Conservation (phyloP, 2,888 invertebrate genomes). For the Gastracanthus pulcherrimus region DNA sequence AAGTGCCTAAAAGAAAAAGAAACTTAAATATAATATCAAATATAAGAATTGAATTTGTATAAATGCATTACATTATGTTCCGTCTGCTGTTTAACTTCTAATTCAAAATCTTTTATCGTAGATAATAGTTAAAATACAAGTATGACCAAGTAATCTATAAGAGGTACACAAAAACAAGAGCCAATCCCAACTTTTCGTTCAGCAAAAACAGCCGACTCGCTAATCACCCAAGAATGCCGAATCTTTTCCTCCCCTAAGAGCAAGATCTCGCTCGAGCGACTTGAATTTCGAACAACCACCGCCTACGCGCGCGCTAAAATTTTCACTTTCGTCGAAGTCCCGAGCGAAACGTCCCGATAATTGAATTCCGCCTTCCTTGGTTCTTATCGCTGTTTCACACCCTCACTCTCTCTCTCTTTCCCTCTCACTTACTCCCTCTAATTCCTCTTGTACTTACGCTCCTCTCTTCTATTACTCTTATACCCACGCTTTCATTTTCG, state of each 20-base stretch:
- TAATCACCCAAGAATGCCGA: conserved; percentile 16
- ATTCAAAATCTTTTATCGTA: background rate
- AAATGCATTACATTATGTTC: too few species aligned
- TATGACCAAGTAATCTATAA: background rate
- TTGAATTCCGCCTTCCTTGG: conserved; percentile 39
- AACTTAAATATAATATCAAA: too few species aligned
- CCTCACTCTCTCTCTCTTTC: background rate
- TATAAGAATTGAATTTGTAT: too few species aligned
- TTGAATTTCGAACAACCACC: background rate
- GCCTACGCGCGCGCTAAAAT: conserved; percentile 25
- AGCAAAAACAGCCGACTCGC: conserved; percentile 8
- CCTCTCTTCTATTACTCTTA: background rate
- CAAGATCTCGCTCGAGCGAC: background rate
- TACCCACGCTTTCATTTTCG: background rate
- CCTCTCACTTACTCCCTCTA: background rate
- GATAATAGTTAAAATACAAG: background rate
- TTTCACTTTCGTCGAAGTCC: conserved; percentile 46
- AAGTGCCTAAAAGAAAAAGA: too few species aligned
- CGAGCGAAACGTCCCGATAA: conserved; percentile 45
- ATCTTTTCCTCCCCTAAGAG: background rate
- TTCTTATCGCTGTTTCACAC: conserved; percentile 51
- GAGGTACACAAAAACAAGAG: background rate
- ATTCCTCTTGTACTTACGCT: conserved; percentile 4
- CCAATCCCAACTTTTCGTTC: conserved; percentile 3
- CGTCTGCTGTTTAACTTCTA: too few species aligned